Evolutionary conservation across 2,113 vertebrate genomes (phyloP).

Genomic region (Pomatorhinus ruficollis): DNA sequence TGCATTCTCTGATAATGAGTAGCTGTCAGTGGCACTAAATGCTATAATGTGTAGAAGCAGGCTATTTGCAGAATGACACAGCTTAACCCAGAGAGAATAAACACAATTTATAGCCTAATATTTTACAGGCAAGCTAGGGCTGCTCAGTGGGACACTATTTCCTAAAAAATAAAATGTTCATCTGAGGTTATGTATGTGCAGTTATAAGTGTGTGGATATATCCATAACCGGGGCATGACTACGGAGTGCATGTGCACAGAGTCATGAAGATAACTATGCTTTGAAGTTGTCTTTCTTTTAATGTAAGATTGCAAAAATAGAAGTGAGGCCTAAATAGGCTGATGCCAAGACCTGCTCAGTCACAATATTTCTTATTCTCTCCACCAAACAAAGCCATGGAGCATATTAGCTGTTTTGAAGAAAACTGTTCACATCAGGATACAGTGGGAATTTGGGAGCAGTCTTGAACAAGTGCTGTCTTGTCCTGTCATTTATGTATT

Average conservation of each 20-base stretch:
- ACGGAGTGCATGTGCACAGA: neutral
- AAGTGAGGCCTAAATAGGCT: neutral
- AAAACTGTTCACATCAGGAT: neutral
- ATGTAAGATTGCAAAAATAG: neutral
- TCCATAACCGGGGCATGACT: fast-evolving
- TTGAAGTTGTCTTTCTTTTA: neutral
- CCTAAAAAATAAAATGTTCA: neutral
- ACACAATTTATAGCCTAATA: neutral
- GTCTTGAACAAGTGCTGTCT: neutral
- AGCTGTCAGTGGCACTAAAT: conserved; percentile 7
- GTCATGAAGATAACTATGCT: neutral
- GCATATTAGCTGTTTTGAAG: neutral
- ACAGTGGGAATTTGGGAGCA: neutral
- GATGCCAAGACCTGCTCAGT: neutral
- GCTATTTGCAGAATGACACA: neutral
- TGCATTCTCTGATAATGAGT: neutral
- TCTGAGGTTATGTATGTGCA: neutral
- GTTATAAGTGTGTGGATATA: too few species aligned
- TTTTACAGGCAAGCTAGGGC: neutral
- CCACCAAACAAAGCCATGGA: neutral
- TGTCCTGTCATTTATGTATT: neutral
- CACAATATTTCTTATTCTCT: neutral
- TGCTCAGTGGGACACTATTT: neutral
- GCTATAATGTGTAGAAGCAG: neutral
- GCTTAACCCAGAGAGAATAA: neutral